Percentiles rank a stretch among this genome's conserved stretches.
Evolutionary conservation across 2,797 vertebrate species (phyloP).

Genomic region (Pelobates cultripes): DNA sequence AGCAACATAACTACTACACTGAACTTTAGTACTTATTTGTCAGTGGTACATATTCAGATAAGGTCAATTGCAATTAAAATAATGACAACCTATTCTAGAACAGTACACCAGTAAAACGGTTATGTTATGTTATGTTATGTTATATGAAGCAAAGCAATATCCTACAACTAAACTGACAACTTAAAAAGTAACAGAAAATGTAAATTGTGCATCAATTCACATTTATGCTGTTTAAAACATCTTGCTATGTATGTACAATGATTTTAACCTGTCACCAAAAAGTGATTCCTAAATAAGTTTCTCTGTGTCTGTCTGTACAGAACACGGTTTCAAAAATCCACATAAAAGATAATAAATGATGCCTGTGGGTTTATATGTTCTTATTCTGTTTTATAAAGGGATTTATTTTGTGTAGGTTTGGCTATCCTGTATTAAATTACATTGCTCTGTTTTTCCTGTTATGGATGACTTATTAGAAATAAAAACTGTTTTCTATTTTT

Average conservation of each 20-base stretch:
- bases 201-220: no score
- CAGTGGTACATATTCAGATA: no score
- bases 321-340: conserved; percentile 20
- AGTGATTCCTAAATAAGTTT: conserved; percentile 15
- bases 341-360: conserved; percentile 21
- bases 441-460: conserved; percentile 14
- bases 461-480: conserved; percentile 33
- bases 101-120: no score
- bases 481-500: conserved; percentile 27
- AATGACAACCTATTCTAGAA: no score
- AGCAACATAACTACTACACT: no score
- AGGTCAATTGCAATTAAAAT: no score
- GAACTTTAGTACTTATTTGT: no score
- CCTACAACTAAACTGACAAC: no score
- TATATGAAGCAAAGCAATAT: no score
- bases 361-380: conserved; percentile 38
- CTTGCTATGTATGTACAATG: background rate
- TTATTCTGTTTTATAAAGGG: conserved; percentile 31
- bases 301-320: background rate
- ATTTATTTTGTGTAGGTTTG: conserved; percentile 28
- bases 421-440: conserved; percentile 26
- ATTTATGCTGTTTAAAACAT: no score
- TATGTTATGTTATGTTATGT: no score
- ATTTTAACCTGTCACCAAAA: background rate
- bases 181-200: no score